phyloP scores from a whole-genome alignment of 2,113 vertebrate genomes.

The Pimephales promelas region DNA sequence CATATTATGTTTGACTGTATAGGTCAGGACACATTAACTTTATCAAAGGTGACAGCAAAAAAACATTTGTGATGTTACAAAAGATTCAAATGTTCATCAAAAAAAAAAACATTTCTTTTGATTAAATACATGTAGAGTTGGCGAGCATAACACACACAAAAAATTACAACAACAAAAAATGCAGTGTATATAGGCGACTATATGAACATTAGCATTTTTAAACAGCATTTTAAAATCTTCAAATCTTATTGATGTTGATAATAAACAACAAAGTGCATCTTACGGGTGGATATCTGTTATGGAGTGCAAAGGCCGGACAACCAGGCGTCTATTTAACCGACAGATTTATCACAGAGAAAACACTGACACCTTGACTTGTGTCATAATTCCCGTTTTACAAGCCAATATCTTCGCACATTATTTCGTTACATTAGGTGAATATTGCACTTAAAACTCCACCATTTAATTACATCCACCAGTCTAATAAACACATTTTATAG shows the following conservation, averaged over 20 bases:
- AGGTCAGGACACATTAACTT: not conserved
- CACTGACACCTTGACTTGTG: slow-evolving; percentile 91
- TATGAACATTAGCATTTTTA: not conserved
- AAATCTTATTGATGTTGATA: slow-evolving; percentile 61
- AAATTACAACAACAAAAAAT: too few relatives aligned
- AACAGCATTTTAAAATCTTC: not conserved
- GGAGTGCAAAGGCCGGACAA: slow-evolving; percentile 80
- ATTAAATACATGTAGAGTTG: too few relatives aligned
- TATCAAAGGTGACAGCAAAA: not conserved
- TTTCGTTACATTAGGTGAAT: slow-evolving; percentile 94
- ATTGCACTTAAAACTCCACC: slow-evolving; percentile 95
- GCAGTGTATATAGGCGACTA: not conserved
- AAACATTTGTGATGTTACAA: not conserved
- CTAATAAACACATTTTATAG: slow-evolving; percentile 98
- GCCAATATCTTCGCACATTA: slow-evolving; percentile 90
- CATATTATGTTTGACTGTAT: not conserved
- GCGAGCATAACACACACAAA: too few relatives aligned
- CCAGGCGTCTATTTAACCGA: slow-evolving; percentile 83
- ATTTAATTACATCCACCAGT: slow-evolving; percentile 98
- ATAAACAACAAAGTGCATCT: slow-evolving; percentile 76
- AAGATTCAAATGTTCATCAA: not conserved
- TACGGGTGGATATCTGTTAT: slow-evolving; percentile 78
- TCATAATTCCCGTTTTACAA: slow-evolving; percentile 92
- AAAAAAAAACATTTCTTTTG: not conserved
- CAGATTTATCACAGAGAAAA: slow-evolving; percentile 92